phyloP scores from a whole-genome alignment of 2,113 vertebrate species.

The Nycticebus coucang region DNA sequence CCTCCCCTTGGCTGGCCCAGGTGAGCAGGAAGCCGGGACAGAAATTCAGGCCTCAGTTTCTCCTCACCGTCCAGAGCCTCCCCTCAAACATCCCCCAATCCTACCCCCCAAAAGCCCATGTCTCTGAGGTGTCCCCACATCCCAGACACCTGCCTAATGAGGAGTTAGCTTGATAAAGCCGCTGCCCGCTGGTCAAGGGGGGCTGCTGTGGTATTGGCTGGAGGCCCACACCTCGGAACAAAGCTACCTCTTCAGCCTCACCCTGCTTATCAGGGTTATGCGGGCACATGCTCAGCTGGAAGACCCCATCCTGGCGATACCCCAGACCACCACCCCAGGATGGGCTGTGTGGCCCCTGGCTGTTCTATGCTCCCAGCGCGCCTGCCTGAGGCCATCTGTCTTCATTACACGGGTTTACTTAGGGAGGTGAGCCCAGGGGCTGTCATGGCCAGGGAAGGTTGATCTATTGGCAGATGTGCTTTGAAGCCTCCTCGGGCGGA shows the following conservation, averaged over 20 bases:
- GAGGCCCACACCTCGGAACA: background rate
- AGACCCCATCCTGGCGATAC: constrained; percentile 85
- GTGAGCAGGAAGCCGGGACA: background rate
- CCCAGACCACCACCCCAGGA: constrained; percentile 64
- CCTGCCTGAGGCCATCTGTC: constrained; percentile 33
- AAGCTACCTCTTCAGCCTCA: background rate
- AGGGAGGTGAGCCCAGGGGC: constrained; percentile 34
- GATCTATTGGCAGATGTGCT: constrained; percentile 4
- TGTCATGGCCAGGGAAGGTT: background rate
- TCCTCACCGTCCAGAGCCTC: rapidly evolving
- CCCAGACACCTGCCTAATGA: background rate
- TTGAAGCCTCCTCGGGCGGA: background rate
- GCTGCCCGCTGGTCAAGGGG: rapidly evolving
- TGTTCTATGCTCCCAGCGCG: background rate
- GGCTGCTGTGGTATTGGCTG: rapidly evolving
- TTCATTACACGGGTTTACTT: constrained; percentile 43
- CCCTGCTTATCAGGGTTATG: constrained; percentile 61
- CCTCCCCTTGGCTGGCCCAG: rapidly evolving
- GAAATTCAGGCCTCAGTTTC: rapidly evolving
- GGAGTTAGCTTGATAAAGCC: rapidly evolving
- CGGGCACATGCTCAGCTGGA: constrained; percentile 80
- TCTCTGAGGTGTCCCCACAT: rapidly evolving
- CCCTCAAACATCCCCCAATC: background rate
- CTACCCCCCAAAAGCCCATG: background rate
- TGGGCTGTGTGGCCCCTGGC: background rate